Base-by-base conservation (phyloP, 1,140 invertebrate species). In the Archegozetes longisetosus region DNA sequence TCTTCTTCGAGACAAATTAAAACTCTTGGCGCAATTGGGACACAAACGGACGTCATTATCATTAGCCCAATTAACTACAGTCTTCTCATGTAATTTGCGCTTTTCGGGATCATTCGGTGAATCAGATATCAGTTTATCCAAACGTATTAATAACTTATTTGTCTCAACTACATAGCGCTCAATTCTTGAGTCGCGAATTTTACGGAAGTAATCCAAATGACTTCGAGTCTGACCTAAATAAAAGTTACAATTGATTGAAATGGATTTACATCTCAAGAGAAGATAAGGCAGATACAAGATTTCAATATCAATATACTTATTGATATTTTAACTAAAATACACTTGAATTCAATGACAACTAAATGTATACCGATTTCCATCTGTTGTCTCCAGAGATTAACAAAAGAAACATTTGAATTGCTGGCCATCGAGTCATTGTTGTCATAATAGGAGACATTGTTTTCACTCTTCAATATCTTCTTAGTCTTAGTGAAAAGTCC, bases 131-230 rank as follows among this genome's bases (percentile, higher is more conserved):
- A 98, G 75, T 72, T 92, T 93, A 74, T 96, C 89, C 64, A 98
- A 70, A 66, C 93, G 78, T 67, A 97, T 94, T 28, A 97, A 77
- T 20, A 97, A 73, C 71, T 94, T 96, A 72, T 98, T 98, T 1
- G 91, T 96, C 75, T 95, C 89, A 25, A 86, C 82, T 0, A 90
- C 85, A 74, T 86, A 88, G 69, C 87, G 79, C 73, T 95, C 88
- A 61, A 95, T 75, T 65, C 82, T 75, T 2, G 76, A 71, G 67
- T 82, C 82, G 68, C 85, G 73, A 59, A 86, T 75, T 28, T 78
- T 78, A 70, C 84, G 85, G 70, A 91, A 95, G 70, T 82, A 82
- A 55, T 83, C 80, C 12, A 82, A 85, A 66, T 89, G 82, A 61
- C 75, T 80, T 63, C 76, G 76, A 17, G 72, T 79, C 14, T 75